These are phyloP conservation scores for Daphoenositta chrysoptera DNA, from an alignment of 2,113 vertebrate species.

Conservation along the genomic window DNA sequence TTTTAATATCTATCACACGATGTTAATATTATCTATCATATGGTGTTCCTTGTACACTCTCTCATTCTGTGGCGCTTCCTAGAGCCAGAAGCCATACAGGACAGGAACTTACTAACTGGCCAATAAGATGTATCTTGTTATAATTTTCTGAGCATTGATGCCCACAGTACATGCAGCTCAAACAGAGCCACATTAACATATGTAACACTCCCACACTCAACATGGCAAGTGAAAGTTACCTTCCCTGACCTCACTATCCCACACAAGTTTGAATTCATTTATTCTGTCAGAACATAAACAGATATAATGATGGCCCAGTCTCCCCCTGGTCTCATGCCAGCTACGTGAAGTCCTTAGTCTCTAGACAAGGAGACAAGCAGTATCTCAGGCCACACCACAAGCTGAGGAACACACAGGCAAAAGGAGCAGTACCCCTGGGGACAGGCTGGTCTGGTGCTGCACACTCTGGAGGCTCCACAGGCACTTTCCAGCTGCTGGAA, in stretches of 20 bases:
- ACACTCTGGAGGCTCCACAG: background rate
- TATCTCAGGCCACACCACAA: background rate
- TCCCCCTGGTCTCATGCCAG: background rate
- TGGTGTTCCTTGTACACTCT: background rate
- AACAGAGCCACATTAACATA: background rate
- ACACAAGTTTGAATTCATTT: background rate
- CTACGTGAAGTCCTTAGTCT: background rate
- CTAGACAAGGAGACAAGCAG: background rate
- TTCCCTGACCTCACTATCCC: background rate
- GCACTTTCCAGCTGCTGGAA: background rate
- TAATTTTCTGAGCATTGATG: background rate
- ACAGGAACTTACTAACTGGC: background rate
- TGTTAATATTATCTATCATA: background rate
- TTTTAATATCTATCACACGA: background rate
- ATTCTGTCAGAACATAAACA: background rate
- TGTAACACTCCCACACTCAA: background rate
- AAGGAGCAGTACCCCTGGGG: accelerated
- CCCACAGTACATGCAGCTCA: background rate
- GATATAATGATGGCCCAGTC: background rate
- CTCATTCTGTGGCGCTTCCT: background rate
- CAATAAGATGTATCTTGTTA: background rate
- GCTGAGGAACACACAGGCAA: accelerated
- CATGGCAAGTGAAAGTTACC: background rate
- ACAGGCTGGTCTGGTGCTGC: accelerated
- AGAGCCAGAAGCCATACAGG: background rate